Evolutionary conservation across 1,140 invertebrate genomes (phyloP), one percentile per base, ranked within the genome.

Genomic region (Pollicipes pollicipes): DNA sequence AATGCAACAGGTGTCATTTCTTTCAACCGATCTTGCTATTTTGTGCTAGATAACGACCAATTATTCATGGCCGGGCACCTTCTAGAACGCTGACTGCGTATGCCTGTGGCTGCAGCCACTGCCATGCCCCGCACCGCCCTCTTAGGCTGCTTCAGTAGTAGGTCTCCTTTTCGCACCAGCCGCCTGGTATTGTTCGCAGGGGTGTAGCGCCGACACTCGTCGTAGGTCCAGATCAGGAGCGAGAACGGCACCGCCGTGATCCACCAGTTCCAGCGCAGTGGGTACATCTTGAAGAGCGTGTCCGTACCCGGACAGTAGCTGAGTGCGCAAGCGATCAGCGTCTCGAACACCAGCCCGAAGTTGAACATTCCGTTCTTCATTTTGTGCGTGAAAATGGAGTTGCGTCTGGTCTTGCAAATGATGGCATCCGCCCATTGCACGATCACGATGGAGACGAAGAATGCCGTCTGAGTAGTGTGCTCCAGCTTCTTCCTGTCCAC

Each of bases 401-500:
- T 95, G 77, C 93, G 88, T 76, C 95, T 86, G 73, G 96, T 98
- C 84, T 98, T 98, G 83, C 94, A 97, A 78, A 98, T 94, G 80
- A 98, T 97, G 83, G 98, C 84, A 86, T 98, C 95, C 75, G 95
- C 93, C 96, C 95, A 98, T 80, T 98, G 95, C 74, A 98, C 95
- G 75, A 98, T 89, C 31, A 98, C 95, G 82, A 98, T 98, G 66
- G 94, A 91, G 30, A 97, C 90, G 82, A 98, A 98, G 88, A 97
- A 98, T 70, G 95, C 94, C 73, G 95, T 97, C 82, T 98, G 95
- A 82, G 95, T 97, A 69, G 95, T 98, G 82, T 90, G 96, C 81
- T 98, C 95, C 75, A 98, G 83, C 70, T 89, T 90, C 81, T 98
- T 98, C 77, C 95, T 87, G 81, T 96, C 92, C 76, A 86, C 85